Conservation (phyloP, 2,888 invertebrate species). For the Acholoe squamosa region DNA sequence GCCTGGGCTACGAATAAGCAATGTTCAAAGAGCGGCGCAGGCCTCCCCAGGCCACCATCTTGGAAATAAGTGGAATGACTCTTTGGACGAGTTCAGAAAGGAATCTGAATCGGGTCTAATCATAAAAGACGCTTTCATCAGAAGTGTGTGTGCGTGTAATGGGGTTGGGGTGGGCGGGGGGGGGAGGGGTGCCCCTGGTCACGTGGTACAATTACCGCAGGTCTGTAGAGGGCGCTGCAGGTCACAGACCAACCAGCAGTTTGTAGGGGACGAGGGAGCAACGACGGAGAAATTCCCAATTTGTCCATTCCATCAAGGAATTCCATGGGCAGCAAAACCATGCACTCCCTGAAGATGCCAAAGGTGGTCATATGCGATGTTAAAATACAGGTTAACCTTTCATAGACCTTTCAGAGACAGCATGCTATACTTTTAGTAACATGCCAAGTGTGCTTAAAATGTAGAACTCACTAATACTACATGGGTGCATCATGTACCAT, state of each 20-base stretch:
- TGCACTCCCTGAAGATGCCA: no score
- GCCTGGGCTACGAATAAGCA: slow-evolving; percentile 6
- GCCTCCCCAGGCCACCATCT: background rate
- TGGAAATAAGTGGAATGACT: background rate
- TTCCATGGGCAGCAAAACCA: background rate
- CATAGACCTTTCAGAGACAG: no score
- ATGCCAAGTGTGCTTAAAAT: no score
- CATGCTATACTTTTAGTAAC: no score
- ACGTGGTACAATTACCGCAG: slow-evolving; percentile 1
- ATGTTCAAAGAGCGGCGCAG: slow-evolving; percentile 6
- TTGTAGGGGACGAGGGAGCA: background rate
- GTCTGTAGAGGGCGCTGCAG: background rate
- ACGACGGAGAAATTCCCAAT: slow-evolving; percentile 10
- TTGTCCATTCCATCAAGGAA: background rate
- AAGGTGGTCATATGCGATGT: no score
- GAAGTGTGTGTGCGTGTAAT: background rate
- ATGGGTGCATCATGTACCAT: no score
- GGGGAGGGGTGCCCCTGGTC: background rate
- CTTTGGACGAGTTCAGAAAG: background rate
- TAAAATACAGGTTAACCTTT: no score
- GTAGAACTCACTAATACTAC: no score
- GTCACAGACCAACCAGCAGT: background rate
- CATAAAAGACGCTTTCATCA: slow-evolving; percentile 14
- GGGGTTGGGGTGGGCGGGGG: background rate
- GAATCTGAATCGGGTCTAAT: slow-evolving; percentile 10